Evolutionary conservation across 2,888 invertebrate genomes (phyloP).

Genomic region (Lagria hirta): DNA sequence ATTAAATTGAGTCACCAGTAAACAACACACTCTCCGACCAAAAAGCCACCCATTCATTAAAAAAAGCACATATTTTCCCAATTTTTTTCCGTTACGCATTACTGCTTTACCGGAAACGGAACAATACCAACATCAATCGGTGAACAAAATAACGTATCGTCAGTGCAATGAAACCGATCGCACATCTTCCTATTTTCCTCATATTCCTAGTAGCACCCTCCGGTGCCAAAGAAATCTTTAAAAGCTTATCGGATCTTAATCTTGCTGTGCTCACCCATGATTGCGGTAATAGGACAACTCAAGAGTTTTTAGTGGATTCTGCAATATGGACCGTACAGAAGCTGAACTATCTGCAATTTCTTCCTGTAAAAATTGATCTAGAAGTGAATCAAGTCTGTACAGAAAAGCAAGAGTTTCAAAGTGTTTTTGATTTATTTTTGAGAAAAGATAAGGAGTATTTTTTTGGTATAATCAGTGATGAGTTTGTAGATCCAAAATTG

Average conservation of each 20-base stretch:
- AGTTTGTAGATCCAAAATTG: conserved; percentile 34
- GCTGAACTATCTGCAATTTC: conserved; percentile 42
- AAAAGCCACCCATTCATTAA: too few species aligned
- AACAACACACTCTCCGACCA: too few species aligned
- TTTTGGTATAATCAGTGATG: conserved; percentile 40
- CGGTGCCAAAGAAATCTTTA: conserved; percentile 28
- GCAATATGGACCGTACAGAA: conserved; percentile 47
- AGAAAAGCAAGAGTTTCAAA: conserved; percentile 41
- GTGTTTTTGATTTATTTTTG: conserved; percentile 42
- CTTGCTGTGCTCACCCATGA: conserved; percentile 41
- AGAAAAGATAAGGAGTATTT: conserved; percentile 32
- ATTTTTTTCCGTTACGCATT: conserved; percentile 35
- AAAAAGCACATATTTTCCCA: conserved; percentile 1
- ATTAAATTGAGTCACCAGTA: conserved; percentile 39
- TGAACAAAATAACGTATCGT: conserved; percentile 9
- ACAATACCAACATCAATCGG: too few species aligned
- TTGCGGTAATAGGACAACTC: conserved; percentile 38
- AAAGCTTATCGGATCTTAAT: conserved; percentile 41
- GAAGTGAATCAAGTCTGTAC: conserved; percentile 43
- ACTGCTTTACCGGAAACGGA: conserved; percentile 38
- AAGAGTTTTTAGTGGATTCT: conserved; percentile 41
- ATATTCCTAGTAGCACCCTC: conserved; percentile 4
- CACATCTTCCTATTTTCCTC: conserved; percentile 4
- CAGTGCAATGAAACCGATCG: conserved; percentile 22
- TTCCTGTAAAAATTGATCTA: conserved; percentile 38